Conservation (phyloP, 1,140 invertebrate genomes). For the Zophobas morio region DNA sequence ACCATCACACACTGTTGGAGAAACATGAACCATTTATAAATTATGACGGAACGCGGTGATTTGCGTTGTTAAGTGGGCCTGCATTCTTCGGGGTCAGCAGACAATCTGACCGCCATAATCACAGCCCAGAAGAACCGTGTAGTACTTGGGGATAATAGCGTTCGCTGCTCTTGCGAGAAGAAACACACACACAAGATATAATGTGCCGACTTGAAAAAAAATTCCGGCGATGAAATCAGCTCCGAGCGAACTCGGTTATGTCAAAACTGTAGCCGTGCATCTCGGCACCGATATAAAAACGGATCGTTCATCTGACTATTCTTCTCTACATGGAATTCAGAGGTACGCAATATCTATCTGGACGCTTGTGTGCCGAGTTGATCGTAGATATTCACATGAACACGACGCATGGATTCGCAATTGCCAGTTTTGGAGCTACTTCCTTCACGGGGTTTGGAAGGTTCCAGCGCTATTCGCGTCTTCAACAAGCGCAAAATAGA, state of each 20-base stretch:
- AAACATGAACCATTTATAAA: conserved; percentile 37
- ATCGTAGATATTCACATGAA: conserved; percentile 40
- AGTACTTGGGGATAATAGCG: conserved; percentile 49
- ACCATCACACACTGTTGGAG: conserved; percentile 1
- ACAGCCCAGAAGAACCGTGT: conserved; percentile 49
- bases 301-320: conserved; percentile 30
- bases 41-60: conserved; percentile 47
- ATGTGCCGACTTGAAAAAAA: conserved; percentile 44
- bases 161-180: conserved; percentile 41
- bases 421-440: conserved; percentile 7
- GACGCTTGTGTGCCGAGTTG: not conserved
- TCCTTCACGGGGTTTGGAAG: conserved; percentile 8
- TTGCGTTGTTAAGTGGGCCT: conserved; percentile 49
- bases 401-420: conserved; percentile 31
- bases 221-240: conserved; percentile 52
- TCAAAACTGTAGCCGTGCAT: conserved; percentile 52
- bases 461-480: not conserved
- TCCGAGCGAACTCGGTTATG: conserved; percentile 51
- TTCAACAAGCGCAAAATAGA: not conserved
- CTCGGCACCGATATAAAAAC: conserved; percentile 47
- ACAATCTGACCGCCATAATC: conserved; percentile 50
- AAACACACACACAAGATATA: conserved; percentile 49
- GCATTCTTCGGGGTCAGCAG: conserved; percentile 50
- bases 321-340: not conserved
- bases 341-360: not conserved